Evolutionary conservation across 2,113 vertebrate genomes (phyloP).

Genomic region (Holacanthus passer): DNA sequence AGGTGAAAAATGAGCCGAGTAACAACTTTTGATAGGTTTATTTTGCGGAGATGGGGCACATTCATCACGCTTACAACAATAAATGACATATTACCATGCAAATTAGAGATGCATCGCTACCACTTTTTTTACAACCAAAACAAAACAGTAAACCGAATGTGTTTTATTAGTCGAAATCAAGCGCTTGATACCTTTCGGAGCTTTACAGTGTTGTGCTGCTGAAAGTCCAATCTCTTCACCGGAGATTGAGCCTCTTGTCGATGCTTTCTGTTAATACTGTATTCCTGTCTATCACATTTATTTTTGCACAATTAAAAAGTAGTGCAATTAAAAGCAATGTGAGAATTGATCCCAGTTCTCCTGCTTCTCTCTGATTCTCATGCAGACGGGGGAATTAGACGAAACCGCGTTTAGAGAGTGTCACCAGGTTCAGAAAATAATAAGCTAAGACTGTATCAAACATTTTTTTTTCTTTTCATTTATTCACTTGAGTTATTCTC

Average conservation of each 20-base stretch:
- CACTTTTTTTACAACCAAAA: conserved; percentile 55
- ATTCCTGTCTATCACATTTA: background rate
- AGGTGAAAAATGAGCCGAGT: conserved; percentile 74
- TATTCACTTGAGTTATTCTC: conserved; percentile 30
- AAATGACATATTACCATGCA: conserved; percentile 77
- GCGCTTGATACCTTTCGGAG: background rate
- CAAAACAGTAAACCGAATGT: conserved; percentile 42
- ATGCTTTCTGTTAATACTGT: background rate
- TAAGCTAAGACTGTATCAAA: background rate
- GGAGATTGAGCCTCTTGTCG: background rate
- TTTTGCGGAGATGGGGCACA: conserved; percentile 68
- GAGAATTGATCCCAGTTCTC: background rate
- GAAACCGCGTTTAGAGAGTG: background rate
- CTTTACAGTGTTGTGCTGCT: conserved; percentile 5
- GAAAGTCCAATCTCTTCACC: background rate
- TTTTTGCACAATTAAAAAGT: background rate
- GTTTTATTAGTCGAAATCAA: conserved; percentile 45
- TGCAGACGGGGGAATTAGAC: conserved; percentile 7
- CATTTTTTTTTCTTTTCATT: conserved; percentile 10
- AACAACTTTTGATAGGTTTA: conserved; percentile 78
- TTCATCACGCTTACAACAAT: conserved; percentile 69
- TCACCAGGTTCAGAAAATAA: background rate
- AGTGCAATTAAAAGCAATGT: background rate
- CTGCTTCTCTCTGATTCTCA: conserved; percentile 6
- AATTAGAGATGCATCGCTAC: conserved; percentile 57